These are phyloP conservation scores for Machimus atricapillus DNA, from an alignment of 2,888 invertebrate species.

Conservation along the genomic window DNA sequence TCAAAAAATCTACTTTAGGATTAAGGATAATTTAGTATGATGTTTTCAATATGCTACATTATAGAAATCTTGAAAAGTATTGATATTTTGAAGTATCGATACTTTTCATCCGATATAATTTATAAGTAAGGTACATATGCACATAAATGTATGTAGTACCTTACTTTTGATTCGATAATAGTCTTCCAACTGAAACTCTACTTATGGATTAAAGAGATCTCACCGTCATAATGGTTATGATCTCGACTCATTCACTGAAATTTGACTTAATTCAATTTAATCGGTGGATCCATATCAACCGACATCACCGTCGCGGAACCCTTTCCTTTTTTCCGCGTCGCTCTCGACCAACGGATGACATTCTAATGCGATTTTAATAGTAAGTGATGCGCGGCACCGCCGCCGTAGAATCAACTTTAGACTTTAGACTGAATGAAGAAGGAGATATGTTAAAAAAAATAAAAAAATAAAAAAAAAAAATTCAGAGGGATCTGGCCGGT, in stretches of 20 bases:
- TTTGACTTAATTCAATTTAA: slow-evolving; percentile 32
- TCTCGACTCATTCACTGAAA: slow-evolving; percentile 31
- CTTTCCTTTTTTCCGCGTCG: neutral
- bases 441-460: neutral
- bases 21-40: too few relatives aligned
- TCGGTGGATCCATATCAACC: slow-evolving; percentile 21
- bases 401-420: neutral
- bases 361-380: slow-evolving; percentile 63
- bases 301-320: neutral
- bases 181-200: too few relatives aligned
- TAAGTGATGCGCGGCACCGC: slow-evolving; percentile 51
- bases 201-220: neutral
- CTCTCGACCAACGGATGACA: neutral
- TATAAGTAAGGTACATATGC: too few relatives aligned
- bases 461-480: too few relatives aligned
- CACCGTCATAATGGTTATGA: neutral
- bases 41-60: too few relatives aligned
- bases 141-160: too few relatives aligned
- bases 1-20: too few relatives aligned
- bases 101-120: too few relatives aligned
- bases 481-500: neutral
- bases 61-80: too few relatives aligned
- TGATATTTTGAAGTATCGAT: too few relatives aligned
- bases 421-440: neutral
- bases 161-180: too few relatives aligned